Evolutionary conservation across 2,888 invertebrate species (phyloP).

Genomic region (Drosophila stalkeri): DNA sequence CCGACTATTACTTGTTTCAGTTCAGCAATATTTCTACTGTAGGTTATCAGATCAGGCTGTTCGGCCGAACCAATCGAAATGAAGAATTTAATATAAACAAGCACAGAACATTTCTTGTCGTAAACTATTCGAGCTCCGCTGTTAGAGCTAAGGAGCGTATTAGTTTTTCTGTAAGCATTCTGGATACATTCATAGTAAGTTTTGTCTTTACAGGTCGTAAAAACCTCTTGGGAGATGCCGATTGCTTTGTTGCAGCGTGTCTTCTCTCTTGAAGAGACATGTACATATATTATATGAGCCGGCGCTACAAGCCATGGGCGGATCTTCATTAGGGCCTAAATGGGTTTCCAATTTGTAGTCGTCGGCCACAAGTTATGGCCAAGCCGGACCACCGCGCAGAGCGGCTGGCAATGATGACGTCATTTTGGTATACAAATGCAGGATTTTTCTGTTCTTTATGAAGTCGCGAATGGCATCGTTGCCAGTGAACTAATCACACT

Average conservation of each 20-base stretch:
- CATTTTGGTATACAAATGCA: slow-evolving; percentile 39
- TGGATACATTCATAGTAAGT: no score
- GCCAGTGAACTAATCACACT: slow-evolving; percentile 15
- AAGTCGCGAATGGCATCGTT: slow-evolving; percentile 49
- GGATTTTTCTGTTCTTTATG: slow-evolving; percentile 35
- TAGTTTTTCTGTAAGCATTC: no score
- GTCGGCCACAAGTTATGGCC: slow-evolving; percentile 24
- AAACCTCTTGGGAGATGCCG: not conserved
- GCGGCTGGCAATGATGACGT: slow-evolving; percentile 19
- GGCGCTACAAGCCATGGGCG: slow-evolving; percentile 76
- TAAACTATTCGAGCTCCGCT: no score
- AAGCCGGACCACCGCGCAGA: slow-evolving; percentile 44
- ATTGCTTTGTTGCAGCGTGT: not conserved
- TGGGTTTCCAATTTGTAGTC: slow-evolving; percentile 56
- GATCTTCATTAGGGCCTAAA: slow-evolving; percentile 73
- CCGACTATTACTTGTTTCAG: no score
- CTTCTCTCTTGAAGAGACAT: not conserved
- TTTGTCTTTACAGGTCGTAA: no score
- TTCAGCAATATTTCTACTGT: no score
- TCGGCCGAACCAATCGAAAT: no score
- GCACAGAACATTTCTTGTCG: no score
- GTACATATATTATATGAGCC: slow-evolving; percentile 31
- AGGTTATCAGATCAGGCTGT: no score
- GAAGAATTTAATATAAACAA: no score
- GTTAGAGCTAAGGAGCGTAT: no score